Conservation (phyloP, 2,113 vertebrate species). For the Urocynchramus pylzowi region DNA sequence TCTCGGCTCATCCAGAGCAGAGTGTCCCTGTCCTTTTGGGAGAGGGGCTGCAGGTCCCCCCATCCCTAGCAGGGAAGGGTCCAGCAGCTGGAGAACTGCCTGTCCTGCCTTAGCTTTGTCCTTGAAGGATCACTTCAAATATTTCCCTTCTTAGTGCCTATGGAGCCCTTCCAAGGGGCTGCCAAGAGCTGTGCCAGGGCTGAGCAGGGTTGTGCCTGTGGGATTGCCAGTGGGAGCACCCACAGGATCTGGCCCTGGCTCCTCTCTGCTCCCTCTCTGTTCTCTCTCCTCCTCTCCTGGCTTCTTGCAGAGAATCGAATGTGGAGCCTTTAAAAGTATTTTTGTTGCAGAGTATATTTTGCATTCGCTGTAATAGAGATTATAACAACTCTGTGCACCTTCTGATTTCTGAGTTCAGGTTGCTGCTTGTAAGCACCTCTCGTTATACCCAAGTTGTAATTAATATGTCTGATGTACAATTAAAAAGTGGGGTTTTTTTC, state of each 20-base stretch:
- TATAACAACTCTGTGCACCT: conserved; percentile 73
- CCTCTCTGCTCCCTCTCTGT: neutral
- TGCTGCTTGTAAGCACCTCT: conserved; percentile 74
- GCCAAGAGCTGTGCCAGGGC: neutral
- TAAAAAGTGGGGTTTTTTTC: conserved; percentile 21
- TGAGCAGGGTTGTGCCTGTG: neutral
- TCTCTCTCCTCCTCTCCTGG: neutral
- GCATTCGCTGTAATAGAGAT: conserved; percentile 60
- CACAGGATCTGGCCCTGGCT: neutral
- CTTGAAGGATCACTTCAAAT: neutral
- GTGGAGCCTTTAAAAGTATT: conserved; percentile 6
- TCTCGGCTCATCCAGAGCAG: rapidly evolving
- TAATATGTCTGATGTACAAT: conserved; percentile 65
- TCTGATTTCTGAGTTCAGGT: conserved; percentile 63
- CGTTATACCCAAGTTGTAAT: conserved; percentile 71
- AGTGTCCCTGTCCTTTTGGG: neutral
- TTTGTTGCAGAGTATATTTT: conserved; percentile 46
- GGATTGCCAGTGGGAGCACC: neutral
- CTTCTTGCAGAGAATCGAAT: neutral
- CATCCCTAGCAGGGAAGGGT: neutral
- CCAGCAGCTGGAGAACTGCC: neutral
- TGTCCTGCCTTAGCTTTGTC: neutral
- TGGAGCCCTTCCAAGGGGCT: neutral
- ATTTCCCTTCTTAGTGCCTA: neutral
- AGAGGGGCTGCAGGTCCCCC: neutral